Percentiles rank a stretch among this genome's conserved stretches.
phyloP scores from a whole-genome alignment of 1,140 invertebrate species.

The Venturia canescens region DNA sequence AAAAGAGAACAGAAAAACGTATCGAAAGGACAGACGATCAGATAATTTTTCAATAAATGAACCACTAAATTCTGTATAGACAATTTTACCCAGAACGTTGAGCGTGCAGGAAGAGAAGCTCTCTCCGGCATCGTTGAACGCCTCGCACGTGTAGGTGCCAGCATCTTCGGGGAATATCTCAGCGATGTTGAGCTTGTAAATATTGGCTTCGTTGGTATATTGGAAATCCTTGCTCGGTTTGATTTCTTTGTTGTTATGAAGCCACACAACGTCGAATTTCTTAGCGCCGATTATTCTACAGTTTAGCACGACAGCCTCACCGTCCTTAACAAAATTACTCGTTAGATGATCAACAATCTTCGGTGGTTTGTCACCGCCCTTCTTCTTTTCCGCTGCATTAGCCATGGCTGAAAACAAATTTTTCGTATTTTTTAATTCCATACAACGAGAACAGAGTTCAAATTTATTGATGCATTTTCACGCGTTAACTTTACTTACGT shows the following conservation, averaged over 20 bases:
- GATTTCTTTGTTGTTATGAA: constrained; percentile 98
- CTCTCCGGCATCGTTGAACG: constrained; percentile 96
- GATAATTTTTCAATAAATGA: constrained; percentile 5
- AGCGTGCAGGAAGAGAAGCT: constrained; percentile 94
- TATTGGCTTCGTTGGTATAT: constrained; percentile 93
- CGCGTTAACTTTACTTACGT: constrained; percentile 80
- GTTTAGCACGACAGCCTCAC: constrained; percentile 89
- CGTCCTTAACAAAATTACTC: constrained; percentile 90
- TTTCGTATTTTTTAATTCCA: background rate
- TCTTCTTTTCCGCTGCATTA: constrained; percentile 75
- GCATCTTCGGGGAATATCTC: constrained; percentile 97
- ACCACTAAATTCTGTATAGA: background rate
- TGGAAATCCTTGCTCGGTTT: constrained; percentile 97
- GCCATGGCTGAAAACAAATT: constrained; percentile 80
- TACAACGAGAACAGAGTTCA: background rate
- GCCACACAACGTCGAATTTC: constrained; percentile 95
- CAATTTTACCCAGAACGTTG: constrained; percentile 82
- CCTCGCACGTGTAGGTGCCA: constrained; percentile 97
- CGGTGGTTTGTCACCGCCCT: constrained; percentile 85
- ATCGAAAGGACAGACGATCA: background rate
- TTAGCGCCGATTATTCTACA: constrained; percentile 92
- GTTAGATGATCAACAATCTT: constrained; percentile 90
- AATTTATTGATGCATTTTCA: background rate
- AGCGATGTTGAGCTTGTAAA: constrained; percentile 92
- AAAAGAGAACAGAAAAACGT: too few species aligned